Base-by-base conservation (phyloP, 1,140 invertebrate genomes). In the Apolygus lucorum region DNA sequence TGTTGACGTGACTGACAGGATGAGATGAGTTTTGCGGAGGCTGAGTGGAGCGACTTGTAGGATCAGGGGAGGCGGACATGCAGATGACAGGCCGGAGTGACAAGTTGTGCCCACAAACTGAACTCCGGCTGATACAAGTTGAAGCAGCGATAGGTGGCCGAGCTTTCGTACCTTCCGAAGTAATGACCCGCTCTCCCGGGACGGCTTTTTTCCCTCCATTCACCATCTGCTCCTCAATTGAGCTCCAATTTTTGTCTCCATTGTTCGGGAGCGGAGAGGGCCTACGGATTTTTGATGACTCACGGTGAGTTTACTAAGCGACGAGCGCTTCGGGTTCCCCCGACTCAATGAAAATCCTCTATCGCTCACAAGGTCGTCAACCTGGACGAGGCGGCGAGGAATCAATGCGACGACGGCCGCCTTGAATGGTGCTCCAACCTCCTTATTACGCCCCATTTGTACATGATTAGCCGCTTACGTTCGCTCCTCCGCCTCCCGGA, bases 191-290 rank as follows among this genome's bases (percentile, higher is more conserved):
- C 22, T 59, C n/a, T n/a, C 54, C 54, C 54, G 8, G 54, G 13
- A 59, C 22, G 28, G 22, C 27, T 28, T 24, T 28, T 64, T 28
- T 21, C 28, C 24, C 14, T 24, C 63, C 63, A 64, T 64, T 64
- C 63, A 64, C 63, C 63, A 64, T 64, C 63, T 64, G 63, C 63
- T 28, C 63, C 63, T 64, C 63, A 64, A 64, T 64, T 64, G 25
- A 64, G 63, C 63, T 64, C 28, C 63, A 64, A 64, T 64, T 64
- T 64, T 64, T 64, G 63, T 28, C 63, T 26, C 63, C 22, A 25
- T 64, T 13, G 22, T 64, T 26, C 4, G 54, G 54, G 54, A n/a
- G n/a, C n/a, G n/a, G n/a, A n/a, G n/a, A n/a, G 13, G 54, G 54
- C 22, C 54, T 8, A 59, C 13, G 54, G 14, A 13, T 64, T 64